These are phyloP conservation scores for Macrobrachium nipponense DNA, from an alignment of 1,140 invertebrate genomes.

Conservation along the genomic window DNA sequence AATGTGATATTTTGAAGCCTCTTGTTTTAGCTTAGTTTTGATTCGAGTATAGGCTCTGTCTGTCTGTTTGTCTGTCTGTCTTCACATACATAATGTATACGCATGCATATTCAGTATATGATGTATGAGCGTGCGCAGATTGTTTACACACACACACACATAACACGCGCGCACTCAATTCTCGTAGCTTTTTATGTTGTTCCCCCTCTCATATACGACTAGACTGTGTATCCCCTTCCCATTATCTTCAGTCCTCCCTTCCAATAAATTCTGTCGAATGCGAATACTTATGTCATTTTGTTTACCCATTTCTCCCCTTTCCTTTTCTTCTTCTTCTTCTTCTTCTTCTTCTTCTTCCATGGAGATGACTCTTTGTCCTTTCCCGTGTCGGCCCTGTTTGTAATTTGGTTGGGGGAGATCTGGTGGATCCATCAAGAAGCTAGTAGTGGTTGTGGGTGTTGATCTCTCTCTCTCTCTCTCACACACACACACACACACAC, in stretches of 20 bases:
- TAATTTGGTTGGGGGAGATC: no score
- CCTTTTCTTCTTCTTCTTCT: background rate
- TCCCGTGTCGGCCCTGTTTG: background rate
- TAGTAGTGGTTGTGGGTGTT: background rate
- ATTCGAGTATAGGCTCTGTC: background rate
- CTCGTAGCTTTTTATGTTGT: no score
- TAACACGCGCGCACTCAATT: no score
- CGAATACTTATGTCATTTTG: background rate
- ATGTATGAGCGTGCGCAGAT: no score
- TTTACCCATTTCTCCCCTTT: background rate
- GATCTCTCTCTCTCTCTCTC: background rate
- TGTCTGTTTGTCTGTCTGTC: constrained; percentile 4
- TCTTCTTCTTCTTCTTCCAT: background rate
- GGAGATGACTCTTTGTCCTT: background rate
- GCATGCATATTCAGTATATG: no score
- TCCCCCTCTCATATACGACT: no score
- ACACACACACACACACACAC: constrained; percentile 1
- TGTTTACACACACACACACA: no score
- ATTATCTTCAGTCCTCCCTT: background rate
- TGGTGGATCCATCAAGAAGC: no score
- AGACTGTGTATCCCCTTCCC: no score
- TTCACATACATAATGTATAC: background rate
- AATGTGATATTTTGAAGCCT: no score
- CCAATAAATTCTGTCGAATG: background rate
- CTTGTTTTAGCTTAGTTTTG: background rate